Conservation (phyloP, 2,888 invertebrate species). For the Matsumyia berberina region DNA sequence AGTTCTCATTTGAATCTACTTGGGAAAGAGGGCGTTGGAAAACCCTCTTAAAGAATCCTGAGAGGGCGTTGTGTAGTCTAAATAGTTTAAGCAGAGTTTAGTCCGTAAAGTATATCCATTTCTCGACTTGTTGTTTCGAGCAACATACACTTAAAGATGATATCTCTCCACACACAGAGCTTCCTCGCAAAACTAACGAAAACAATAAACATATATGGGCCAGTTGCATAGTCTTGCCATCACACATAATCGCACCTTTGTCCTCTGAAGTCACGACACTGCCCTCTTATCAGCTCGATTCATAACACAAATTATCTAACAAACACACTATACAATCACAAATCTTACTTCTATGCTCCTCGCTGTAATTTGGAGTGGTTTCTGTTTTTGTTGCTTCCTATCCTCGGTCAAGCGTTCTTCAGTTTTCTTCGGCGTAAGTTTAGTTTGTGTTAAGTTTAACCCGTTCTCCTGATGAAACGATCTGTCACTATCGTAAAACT, state of each 20-base stretch:
- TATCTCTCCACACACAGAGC: too few relatives aligned
- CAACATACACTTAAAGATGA: too few relatives aligned
- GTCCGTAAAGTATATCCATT: too few relatives aligned
- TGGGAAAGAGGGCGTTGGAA: too few relatives aligned
- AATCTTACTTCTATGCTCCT: conserved; percentile 73
- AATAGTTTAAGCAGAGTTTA: too few relatives aligned
- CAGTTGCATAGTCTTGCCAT: background rate
- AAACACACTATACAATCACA: conserved; percentile 13
- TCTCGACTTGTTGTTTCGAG: too few relatives aligned
- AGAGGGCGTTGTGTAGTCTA: too few relatives aligned
- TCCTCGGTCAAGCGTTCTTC: conserved; percentile 40
- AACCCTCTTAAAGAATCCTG: too few relatives aligned
- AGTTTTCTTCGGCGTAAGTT: conserved; percentile 27
- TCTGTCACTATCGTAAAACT: conserved; percentile 78
- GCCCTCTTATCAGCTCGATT: conserved; percentile 40
- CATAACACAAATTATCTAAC: conserved; percentile 21
- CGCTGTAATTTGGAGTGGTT: conserved; percentile 67
- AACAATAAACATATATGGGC: conserved; percentile 10
- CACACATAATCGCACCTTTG: background rate
- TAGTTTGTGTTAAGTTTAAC: conserved; percentile 39
- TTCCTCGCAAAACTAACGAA: background rate
- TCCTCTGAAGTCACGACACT: conserved; percentile 8
- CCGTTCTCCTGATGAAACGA: conserved; percentile 78
- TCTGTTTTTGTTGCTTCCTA: conserved; percentile 69
- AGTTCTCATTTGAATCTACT: too few relatives aligned